Evolutionary conservation across 2,797 vertebrate species (phyloP).

Genomic region (Neosilurus mollespiculum): DNA sequence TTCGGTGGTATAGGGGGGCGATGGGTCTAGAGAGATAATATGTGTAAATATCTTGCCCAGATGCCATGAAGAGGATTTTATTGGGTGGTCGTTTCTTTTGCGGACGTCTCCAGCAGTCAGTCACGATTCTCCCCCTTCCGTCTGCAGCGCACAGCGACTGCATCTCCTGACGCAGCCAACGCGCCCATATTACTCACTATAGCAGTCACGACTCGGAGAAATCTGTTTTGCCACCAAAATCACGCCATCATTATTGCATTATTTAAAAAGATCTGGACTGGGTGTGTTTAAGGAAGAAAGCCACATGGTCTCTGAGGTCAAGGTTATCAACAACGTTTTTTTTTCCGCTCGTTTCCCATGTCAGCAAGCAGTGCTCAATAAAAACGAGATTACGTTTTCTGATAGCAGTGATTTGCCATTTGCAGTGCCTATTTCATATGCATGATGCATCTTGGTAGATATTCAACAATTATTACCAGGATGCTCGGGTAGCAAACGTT

Average conservation of each 20-base stretch:
- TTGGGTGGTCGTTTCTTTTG: slow-evolving; percentile 83
- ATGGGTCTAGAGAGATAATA: slow-evolving; percentile 64
- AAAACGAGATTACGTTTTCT: slow-evolving; percentile 15
- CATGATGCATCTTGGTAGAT: background rate
- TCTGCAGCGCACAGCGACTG: slow-evolving; percentile 95
- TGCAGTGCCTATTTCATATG: background rate
- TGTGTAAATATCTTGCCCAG: slow-evolving; percentile 67
- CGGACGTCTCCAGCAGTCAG: slow-evolving; percentile 91
- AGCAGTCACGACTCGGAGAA: slow-evolving; percentile 97
- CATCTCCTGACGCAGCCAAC: slow-evolving; percentile 95
- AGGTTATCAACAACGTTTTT: slow-evolving; percentile 51
- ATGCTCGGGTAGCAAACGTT: background rate
- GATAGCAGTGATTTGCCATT: background rate
- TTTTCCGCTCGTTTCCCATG: slow-evolving; percentile 1
- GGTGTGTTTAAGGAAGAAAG: slow-evolving; percentile 71
- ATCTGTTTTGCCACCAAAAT: slow-evolving; percentile 89
- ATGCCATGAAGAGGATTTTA: slow-evolving; percentile 75
- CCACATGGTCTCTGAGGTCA: slow-evolving; percentile 65
- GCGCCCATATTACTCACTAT: slow-evolving; percentile 95
- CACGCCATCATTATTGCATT: slow-evolving; percentile 83
- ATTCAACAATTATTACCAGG: background rate
- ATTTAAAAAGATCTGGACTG: slow-evolving; percentile 80
- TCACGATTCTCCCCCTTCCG: slow-evolving; percentile 95
- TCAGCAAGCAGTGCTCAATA: slow-evolving; percentile 13
- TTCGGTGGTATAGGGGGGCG: slow-evolving; percentile 81